These are phyloP conservation scores for Macquaria ambigua DNA, from an alignment of 2,113 vertebrate genomes.

Conservation along the genomic window DNA sequence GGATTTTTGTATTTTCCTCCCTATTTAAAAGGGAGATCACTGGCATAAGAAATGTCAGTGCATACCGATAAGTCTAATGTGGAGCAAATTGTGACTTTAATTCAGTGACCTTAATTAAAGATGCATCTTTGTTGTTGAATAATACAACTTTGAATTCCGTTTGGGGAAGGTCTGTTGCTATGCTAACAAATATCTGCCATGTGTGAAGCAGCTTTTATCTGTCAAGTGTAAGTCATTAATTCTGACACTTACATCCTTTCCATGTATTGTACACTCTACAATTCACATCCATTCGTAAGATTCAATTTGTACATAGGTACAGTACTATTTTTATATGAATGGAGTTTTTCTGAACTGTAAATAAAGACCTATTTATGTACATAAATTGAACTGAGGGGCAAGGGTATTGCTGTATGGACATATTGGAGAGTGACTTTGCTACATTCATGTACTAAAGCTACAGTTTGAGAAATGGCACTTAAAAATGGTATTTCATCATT, in stretches of 20 bases:
- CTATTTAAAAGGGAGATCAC: slow-evolving; percentile 54
- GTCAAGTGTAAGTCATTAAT: slow-evolving; percentile 28
- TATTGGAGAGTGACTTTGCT: background rate
- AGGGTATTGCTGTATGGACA: background rate
- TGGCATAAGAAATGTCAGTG: background rate
- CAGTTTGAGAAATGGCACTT: background rate
- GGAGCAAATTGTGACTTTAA: slow-evolving; percentile 48
- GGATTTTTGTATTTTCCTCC: slow-evolving; percentile 17
- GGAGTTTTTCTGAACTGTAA: slow-evolving; percentile 81
- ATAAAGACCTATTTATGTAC: slow-evolving; percentile 85
- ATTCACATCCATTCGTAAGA: slow-evolving; percentile 68
- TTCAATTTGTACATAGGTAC: slow-evolving; percentile 75
- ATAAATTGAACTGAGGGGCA: slow-evolving; percentile 45
- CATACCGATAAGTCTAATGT: background rate
- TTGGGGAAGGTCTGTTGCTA: slow-evolving; percentile 54
- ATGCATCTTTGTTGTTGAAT: slow-evolving; percentile 43
- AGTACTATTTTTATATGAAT: slow-evolving; percentile 85
- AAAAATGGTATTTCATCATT: background rate
- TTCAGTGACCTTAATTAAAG: slow-evolving; percentile 57
- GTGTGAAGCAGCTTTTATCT: slow-evolving; percentile 53
- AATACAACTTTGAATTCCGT: slow-evolving; percentile 40
- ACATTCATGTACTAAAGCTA: background rate
- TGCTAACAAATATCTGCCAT: slow-evolving; percentile 54
- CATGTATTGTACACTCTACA: slow-evolving; percentile 30
- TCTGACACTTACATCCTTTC: slow-evolving; percentile 30